phyloP scores from a whole-genome alignment of 2,113 vertebrate species.

The Suricata suricatta region DNA sequence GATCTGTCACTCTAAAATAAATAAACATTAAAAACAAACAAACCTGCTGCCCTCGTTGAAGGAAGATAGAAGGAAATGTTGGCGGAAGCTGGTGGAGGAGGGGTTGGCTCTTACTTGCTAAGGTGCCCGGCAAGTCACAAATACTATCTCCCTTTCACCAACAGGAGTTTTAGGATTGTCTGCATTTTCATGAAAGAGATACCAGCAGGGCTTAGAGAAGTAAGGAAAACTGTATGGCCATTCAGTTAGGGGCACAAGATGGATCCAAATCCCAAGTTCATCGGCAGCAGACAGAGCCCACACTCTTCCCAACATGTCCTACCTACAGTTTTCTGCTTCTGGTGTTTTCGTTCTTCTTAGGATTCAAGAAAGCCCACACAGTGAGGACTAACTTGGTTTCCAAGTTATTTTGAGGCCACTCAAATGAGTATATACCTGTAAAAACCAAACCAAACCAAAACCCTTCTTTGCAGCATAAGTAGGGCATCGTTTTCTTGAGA shows the following conservation, averaged over 20 bases:
- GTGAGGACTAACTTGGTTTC: background rate
- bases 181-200: background rate
- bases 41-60: background rate
- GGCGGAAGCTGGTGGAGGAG: accelerated
- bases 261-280: background rate
- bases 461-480: background rate
- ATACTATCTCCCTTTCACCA: background rate
- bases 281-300: background rate
- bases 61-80: background rate
- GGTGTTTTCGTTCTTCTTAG: slow-evolving; percentile 11
- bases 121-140: background rate
- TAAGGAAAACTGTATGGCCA: background rate
- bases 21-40: too few species aligned
- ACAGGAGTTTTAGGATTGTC: background rate
- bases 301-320: background rate
- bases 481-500: background rate
- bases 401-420: slow-evolving; percentile 11
- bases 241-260: background rate
- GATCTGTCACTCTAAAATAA: too few species aligned
- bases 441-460: background rate
- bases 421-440: background rate
- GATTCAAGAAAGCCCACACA: background rate
- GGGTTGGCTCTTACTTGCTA: background rate
- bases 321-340: background rate
- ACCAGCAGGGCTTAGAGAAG: background rate